These are phyloP conservation scores for Lasiurus borealis DNA, from an alignment of 2,113 vertebrate species.

Conservation along the genomic window DNA sequence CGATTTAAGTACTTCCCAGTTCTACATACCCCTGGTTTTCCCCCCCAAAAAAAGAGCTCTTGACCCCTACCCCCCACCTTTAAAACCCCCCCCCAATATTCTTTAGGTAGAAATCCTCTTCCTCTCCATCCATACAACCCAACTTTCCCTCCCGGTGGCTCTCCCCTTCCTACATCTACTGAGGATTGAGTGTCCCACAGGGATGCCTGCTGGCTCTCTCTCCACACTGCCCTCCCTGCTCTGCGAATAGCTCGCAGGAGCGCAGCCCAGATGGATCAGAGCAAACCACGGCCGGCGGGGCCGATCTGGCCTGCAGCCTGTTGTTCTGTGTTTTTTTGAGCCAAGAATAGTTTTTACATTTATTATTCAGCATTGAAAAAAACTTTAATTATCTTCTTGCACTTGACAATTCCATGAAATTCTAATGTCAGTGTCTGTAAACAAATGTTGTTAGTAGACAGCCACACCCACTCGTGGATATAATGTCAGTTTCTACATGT, in stretches of 20 bases:
- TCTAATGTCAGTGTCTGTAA: background rate
- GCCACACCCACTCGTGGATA: background rate
- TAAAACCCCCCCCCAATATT: background rate
- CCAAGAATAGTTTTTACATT: conserved; percentile 36
- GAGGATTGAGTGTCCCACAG: background rate
- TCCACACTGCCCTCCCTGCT: background rate
- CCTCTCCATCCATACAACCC: background rate
- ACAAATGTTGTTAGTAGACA: background rate
- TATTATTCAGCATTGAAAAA: background rate
- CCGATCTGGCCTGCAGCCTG: background rate
- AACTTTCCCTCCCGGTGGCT: background rate
- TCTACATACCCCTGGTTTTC: background rate
- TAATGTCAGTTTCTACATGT: fast-evolving
- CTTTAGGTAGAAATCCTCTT: background rate
- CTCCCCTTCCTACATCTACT: background rate
- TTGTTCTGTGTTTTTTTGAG: background rate
- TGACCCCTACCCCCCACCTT: background rate
- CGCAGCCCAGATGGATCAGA: background rate
- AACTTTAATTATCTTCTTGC: conserved; percentile 9
- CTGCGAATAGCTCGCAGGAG: background rate
- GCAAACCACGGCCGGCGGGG: background rate
- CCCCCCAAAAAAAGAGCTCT: background rate
- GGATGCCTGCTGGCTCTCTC: background rate
- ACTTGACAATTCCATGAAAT: background rate
- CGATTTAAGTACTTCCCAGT: conserved; percentile 67